phyloP scores from a whole-genome alignment of 2,888 invertebrate species.

The Troides helena region DNA sequence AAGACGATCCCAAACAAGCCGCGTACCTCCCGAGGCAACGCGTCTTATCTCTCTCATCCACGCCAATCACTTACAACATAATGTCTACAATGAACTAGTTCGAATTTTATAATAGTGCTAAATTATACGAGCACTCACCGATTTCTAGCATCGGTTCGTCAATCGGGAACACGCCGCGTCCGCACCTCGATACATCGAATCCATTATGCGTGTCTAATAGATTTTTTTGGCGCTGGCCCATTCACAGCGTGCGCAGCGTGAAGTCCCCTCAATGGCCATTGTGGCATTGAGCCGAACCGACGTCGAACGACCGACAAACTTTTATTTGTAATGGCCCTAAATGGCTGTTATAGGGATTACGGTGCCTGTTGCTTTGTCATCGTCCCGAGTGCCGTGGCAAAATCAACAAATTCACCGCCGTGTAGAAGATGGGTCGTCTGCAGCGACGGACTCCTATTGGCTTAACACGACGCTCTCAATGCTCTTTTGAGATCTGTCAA shows the following conservation, averaged over 20 bases:
- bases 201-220: slow-evolving; percentile 77
- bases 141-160: slow-evolving; percentile 37
- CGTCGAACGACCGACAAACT: slow-evolving; percentile 61
- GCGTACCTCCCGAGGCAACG: slow-evolving; percentile 17
- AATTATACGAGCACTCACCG: slow-evolving; percentile 32
- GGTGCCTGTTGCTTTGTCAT: slow-evolving; percentile 67
- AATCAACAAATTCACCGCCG: slow-evolving; percentile 50
- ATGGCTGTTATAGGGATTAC: slow-evolving; percentile 78
- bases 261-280: slow-evolving; percentile 74
- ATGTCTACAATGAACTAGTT: slow-evolving; percentile 16
- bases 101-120: slow-evolving; percentile 32
- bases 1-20: slow-evolving; percentile 9
- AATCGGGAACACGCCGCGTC: slow-evolving; percentile 59
- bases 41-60: not conserved
- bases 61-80: slow-evolving; percentile 17
- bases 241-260: slow-evolving; percentile 74
- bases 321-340: slow-evolving; percentile 77
- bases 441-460: slow-evolving; percentile 39
- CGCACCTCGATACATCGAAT: slow-evolving; percentile 53
- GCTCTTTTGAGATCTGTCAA: slow-evolving; percentile 67
- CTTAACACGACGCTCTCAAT: slow-evolving; percentile 47
- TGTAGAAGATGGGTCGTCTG: slow-evolving; percentile 38
- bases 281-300: slow-evolving; percentile 58
- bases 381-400: slow-evolving; percentile 51
- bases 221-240: slow-evolving; percentile 72